Conservation (phyloP, 2,113 vertebrate species). For the Gasterosteus aculeatus region DNA sequence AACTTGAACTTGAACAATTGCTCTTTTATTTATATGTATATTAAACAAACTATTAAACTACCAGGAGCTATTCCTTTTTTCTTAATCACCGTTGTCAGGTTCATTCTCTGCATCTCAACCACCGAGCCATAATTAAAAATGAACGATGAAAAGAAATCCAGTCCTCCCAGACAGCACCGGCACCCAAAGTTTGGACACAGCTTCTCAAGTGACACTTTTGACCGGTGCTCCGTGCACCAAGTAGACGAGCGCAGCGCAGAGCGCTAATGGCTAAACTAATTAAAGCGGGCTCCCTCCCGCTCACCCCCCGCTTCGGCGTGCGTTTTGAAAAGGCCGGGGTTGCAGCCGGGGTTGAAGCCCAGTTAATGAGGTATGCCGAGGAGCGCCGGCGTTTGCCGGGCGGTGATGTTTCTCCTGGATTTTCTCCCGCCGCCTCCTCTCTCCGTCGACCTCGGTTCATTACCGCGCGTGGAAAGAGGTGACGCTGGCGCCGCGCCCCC, state of each 20-base stretch:
- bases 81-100: background rate
- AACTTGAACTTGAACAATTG: too few relatives aligned
- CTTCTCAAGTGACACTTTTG: background rate
- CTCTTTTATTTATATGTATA: too few relatives aligned
- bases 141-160: background rate
- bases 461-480: slow-evolving; percentile 46
- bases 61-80: slow-evolving; percentile 3
- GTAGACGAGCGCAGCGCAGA: background rate
- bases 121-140: background rate
- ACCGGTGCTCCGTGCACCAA: background rate
- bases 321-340: slow-evolving; percentile 13
- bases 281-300: slow-evolving; percentile 36
- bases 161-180: too few relatives aligned
- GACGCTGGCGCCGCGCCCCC: slow-evolving; percentile 45
- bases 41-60: too few relatives aligned
- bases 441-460: slow-evolving; percentile 55
- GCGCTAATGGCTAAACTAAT: slow-evolving; percentile 52
- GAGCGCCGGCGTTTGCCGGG: slow-evolving; percentile 1
- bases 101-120: background rate
- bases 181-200: too few relatives aligned
- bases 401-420: slow-evolving; percentile 5
- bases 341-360: slow-evolving; percentile 28
- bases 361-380: slow-evolving; percentile 65
- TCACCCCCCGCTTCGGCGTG: slow-evolving; percentile 36
- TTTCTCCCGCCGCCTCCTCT: background rate